Conservation (phyloP, 2,888 invertebrate genomes). For the Achlya flavicornis region DNA sequence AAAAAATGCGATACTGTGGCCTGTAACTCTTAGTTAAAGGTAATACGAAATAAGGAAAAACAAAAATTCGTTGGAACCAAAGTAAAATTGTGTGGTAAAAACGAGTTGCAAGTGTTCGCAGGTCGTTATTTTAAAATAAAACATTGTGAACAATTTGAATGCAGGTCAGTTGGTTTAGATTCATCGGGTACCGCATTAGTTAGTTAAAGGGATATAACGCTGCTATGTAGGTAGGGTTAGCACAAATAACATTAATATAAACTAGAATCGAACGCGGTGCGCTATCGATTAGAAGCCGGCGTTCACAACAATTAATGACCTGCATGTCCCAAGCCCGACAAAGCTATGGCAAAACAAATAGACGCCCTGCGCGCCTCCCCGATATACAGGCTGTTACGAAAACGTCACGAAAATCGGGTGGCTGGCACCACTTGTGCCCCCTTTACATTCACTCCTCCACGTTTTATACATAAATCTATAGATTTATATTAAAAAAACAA, state of each 20-base stretch:
- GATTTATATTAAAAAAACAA: background rate
- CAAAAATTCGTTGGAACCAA: background rate
- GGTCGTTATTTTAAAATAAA: background rate
- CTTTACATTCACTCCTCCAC: background rate
- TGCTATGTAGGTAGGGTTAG: constrained; percentile 57
- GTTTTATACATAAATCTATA: background rate
- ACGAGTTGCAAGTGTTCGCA: background rate
- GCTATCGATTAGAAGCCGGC: constrained; percentile 82
- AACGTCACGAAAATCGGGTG: constrained; percentile 27
- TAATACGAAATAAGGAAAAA: background rate
- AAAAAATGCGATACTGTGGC: no score
- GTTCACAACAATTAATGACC: constrained; percentile 84
- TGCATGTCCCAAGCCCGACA: constrained; percentile 82
- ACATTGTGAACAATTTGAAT: background rate
- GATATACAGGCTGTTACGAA: constrained; percentile 63
- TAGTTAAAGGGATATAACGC: constrained; percentile 48
- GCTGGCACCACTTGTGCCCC: background rate
- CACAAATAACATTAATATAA: constrained; percentile 84
- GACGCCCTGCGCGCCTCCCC: constrained; percentile 75
- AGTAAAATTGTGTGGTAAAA: background rate
- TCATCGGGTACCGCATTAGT: constrained; percentile 35
- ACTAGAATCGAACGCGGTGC: constrained; percentile 82
- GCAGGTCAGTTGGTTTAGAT: constrained; percentile 3
- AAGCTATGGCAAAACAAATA: constrained; percentile 84
- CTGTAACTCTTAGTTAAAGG: no score